phyloP scores from a whole-genome alignment of 2,113 vertebrate genomes.

The Percina caprodes region DNA sequence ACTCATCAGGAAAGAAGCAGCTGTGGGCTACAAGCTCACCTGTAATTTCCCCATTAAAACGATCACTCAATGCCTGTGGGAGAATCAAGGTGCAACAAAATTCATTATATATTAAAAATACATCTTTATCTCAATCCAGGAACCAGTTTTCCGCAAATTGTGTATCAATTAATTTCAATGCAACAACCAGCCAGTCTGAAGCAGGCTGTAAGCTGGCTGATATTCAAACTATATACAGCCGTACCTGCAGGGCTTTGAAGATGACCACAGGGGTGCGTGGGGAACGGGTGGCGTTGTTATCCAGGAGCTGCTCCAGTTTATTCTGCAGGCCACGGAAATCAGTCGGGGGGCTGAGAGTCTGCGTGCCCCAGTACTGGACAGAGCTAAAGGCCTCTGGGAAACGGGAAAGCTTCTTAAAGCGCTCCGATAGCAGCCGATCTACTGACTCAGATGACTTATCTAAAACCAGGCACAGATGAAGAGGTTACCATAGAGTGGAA shows the following conservation, averaged over 20 bases:
- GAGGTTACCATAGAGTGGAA: background rate
- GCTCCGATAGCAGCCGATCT: conserved; percentile 92
- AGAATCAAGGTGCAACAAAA: conserved; percentile 17
- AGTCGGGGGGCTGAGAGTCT: conserved; percentile 92
- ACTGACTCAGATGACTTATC: conserved; percentile 90
- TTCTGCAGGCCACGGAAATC: conserved; percentile 91
- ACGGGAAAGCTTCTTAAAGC: conserved; percentile 92
- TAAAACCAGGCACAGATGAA: conserved; percentile 60
- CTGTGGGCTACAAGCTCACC: conserved; percentile 94
- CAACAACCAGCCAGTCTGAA: conserved; percentile 41
- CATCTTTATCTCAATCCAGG: background rate
- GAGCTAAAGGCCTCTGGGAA: conserved; percentile 97
- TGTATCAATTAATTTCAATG: background rate
- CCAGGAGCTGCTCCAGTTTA: conserved; percentile 91
- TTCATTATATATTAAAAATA: background rate
- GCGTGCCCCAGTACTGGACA: conserved; percentile 94
- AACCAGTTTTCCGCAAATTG: background rate
- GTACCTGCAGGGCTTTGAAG: conserved; percentile 95
- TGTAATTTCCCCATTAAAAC: conserved; percentile 95
- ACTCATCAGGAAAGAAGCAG: conserved; percentile 98
- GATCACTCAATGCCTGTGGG: conserved; percentile 93
- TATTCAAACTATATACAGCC: conserved; percentile 10
- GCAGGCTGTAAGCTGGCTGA: conserved; percentile 11
- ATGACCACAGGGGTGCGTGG: conserved; percentile 92
- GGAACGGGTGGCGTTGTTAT: conserved; percentile 94